These are phyloP conservation scores for Rousettus madagascariensis DNA, from an alignment of 2,797 vertebrate genomes.

Conservation along the genomic window DNA sequence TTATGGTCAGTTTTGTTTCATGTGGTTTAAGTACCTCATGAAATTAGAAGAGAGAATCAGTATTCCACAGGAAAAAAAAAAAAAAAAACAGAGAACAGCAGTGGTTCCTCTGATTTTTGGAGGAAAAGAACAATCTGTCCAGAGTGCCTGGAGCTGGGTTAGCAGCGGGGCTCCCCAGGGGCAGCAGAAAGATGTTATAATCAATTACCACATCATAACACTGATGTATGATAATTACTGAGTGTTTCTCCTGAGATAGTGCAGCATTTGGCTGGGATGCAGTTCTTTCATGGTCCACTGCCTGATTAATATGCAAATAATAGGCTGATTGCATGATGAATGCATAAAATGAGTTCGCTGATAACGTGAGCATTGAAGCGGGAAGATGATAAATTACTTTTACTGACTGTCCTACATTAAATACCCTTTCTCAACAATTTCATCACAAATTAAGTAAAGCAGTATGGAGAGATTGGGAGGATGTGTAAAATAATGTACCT, in stretches of 20 bases:
- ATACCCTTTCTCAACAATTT: conserved; percentile 90
- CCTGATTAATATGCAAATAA: conserved; percentile 97
- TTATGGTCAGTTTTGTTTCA: background rate
- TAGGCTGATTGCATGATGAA: conserved; percentile 93
- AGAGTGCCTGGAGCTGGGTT: conserved; percentile 83
- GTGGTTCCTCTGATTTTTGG: conserved; percentile 74
- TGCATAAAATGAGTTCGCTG: conserved; percentile 89
- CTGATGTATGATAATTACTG: conserved; percentile 95
- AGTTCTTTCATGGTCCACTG: conserved; percentile 89
- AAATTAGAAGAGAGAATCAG: background rate
- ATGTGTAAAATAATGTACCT: conserved; percentile 87
- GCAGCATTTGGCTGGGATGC: conserved; percentile 88
- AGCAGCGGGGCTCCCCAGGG: conserved; percentile 87
- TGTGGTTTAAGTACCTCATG: background rate
- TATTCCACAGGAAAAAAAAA: background rate
- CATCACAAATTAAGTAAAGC: conserved; percentile 91
- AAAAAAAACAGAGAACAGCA: conserved; percentile 46
- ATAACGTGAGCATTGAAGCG: conserved; percentile 87
- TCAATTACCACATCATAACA: conserved; percentile 95
- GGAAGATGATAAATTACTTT: conserved; percentile 93
- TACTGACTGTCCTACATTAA: conserved; percentile 93
- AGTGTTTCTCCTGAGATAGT: conserved; percentile 89
- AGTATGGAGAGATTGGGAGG: conserved; percentile 87
- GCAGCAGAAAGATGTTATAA: conserved; percentile 92
- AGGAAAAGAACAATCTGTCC: conserved; percentile 74